These are phyloP conservation scores for Bovichtus variegatus DNA, from an alignment of 2,797 vertebrate genomes.

Conservation along the genomic window DNA sequence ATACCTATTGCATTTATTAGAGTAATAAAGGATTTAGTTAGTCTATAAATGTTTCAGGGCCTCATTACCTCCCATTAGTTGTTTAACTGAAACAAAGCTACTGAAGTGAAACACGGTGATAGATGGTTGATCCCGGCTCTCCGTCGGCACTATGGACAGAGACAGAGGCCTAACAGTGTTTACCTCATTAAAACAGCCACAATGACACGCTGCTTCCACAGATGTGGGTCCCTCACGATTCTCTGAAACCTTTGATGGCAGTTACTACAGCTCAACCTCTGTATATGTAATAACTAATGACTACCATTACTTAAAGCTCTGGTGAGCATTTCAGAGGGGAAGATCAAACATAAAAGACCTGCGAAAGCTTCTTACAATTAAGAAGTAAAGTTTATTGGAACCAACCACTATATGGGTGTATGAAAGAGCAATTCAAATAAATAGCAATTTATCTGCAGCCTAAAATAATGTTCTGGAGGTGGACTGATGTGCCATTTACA, in stretches of 20 bases:
- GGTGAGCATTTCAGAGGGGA: too few relatives aligned
- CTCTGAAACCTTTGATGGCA: too few relatives aligned
- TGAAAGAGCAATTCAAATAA: neutral
- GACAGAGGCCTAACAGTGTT: neutral
- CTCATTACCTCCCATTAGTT: neutral
- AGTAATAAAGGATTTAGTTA: neutral
- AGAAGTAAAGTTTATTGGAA: neutral
- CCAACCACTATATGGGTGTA: neutral
- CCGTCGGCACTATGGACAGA: slow-evolving; percentile 6
- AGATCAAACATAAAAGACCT: too few relatives aligned
- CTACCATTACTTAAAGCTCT: too few relatives aligned
- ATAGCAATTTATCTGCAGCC: neutral
- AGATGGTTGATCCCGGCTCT: neutral
- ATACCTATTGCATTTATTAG: neutral
- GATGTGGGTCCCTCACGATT: too few relatives aligned
- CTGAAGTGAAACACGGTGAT: neutral
- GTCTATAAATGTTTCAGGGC: neutral
- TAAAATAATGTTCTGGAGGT: too few relatives aligned
- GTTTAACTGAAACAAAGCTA: neutral
- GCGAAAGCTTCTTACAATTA: too few relatives aligned
- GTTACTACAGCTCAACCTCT: too few relatives aligned
- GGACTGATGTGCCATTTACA: too few relatives aligned
- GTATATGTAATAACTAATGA: too few relatives aligned
- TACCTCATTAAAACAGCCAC: too few relatives aligned
- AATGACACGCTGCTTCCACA: too few relatives aligned